phyloP scores from a whole-genome alignment of 2,888 invertebrate species.

The Eucera pruinosa region DNA sequence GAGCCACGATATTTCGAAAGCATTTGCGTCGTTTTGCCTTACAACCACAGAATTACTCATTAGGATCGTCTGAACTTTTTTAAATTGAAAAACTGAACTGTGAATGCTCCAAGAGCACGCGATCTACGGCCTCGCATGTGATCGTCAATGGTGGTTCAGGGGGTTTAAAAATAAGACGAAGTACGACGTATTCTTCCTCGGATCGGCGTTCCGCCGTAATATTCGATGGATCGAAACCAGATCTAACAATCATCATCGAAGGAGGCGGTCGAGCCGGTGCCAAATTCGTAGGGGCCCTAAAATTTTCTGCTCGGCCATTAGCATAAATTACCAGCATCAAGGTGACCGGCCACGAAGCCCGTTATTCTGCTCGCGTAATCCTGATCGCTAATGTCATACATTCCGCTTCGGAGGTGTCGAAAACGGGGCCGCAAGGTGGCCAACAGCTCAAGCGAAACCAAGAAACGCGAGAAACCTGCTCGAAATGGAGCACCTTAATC shows the following conservation, averaged over 20 bases:
- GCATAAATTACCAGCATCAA: slow-evolving; percentile 78
- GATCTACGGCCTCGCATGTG: neutral
- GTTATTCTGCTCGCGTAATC: slow-evolving; percentile 70
- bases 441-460: slow-evolving; percentile 18
- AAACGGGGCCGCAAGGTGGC: slow-evolving; percentile 74
- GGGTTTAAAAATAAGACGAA: slow-evolving; percentile 1
- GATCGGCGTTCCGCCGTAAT: slow-evolving; percentile 63
- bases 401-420: slow-evolving; percentile 77
- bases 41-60: too few relatives aligned
- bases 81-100: neutral
- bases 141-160: neutral
- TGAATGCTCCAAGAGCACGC: neutral
- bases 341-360: slow-evolving; percentile 66
- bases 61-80: neutral
- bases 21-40: too few relatives aligned
- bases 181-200: too few relatives aligned
- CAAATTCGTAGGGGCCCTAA: slow-evolving; percentile 65
- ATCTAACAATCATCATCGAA: slow-evolving; percentile 72
- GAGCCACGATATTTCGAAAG: too few relatives aligned
- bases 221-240: slow-evolving; percentile 66
- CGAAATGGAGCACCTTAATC: slow-evolving; percentile 40
- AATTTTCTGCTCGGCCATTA: slow-evolving; percentile 73
- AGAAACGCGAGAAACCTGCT: slow-evolving; percentile 10
- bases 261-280: slow-evolving; percentile 56
- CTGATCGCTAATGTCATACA: slow-evolving; percentile 77